Base-by-base conservation (phyloP, 2,113 vertebrate genomes). In the Mellivora capensis region DNA sequence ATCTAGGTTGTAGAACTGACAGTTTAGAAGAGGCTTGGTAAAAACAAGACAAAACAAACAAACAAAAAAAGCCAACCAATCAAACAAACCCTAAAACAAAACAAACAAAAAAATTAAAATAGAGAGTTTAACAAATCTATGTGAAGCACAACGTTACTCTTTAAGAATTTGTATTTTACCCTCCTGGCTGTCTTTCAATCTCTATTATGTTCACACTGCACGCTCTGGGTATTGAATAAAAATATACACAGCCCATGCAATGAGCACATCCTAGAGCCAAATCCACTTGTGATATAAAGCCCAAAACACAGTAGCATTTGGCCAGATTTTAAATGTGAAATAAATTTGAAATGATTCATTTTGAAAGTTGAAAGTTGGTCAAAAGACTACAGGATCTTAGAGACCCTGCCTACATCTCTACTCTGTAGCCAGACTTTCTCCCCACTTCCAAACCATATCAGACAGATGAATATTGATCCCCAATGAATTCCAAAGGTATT, bases 211-310 rank as follows among this genome's bases (percentile, higher is more conserved):
- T 98, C 99, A 98, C 98, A 99, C 97, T 99, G 98, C 98, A 98
- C 64, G 98, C 97, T 98, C 98, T 99, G 98, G 98, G 98, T 98
- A 98, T 83, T 96, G 89, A 97, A 96, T 92, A 97, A 76, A 96
- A 49, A 98, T 98, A 98, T 98, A 99, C 98, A 98, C 98, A 99
- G 98, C 97, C 98, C 98, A 98, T 98, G 98, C 98, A 99, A 99
- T 98, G 98, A 99, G 98, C 97, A 98, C 98, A 98, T 97, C 0
- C 93, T 96, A 91, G 71, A 98, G 98, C 96, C 97, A 98, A 39
- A 7, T 69, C 71, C 62, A 61, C 18, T 44, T 86, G 90, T 67
- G 39, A 91, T 80, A 20, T 23, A 80, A 79, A 29, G 25, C 34
- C 80, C 49, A 49, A 94, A 87, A 13, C 2, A 13, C 67, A 44